A percentile compares a stretch with the other conserved stretches of the same genome.
These are phyloP conservation scores for Tipula lateralis DNA, from an alignment of 2,888 invertebrate genomes.

Conservation along the genomic window DNA sequence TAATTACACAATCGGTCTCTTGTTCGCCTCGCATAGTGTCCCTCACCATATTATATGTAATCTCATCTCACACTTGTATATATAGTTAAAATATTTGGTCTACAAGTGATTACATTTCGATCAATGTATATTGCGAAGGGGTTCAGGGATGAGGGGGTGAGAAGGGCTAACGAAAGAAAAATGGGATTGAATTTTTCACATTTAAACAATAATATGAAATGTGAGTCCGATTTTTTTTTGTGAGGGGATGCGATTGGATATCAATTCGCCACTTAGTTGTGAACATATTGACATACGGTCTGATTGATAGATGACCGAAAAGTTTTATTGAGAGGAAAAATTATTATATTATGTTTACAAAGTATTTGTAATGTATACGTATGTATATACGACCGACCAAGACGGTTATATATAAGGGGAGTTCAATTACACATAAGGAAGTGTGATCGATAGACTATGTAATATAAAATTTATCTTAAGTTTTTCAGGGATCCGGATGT, in stretches of 20 bases:
- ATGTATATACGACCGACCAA: no score
- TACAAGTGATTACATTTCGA: background rate
- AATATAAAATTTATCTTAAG: background rate
- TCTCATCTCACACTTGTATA: background rate
- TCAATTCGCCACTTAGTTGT: conserved; percentile 19
- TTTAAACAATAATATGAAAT: conserved; percentile 11
- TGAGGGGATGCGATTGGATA: background rate
- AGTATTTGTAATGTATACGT: background rate
- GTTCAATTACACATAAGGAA: background rate
- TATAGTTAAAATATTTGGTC: background rate
- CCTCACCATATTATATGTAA: background rate
- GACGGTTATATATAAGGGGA: background rate
- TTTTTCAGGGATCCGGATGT: background rate
- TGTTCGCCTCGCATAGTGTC: background rate
- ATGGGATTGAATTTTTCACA: background rate
- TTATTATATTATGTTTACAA: background rate
- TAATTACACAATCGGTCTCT: background rate
- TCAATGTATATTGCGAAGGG: background rate
- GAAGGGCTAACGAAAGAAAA: background rate
- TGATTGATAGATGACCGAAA: conserved; percentile 19
- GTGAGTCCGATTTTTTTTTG: background rate
- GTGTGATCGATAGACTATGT: background rate
- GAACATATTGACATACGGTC: conserved; percentile 9
- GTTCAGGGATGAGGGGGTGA: no score
- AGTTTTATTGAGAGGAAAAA: conserved; percentile 19